These are phyloP conservation scores for Lasaia peninsularis DNA, from an alignment of 1,140 invertebrate genomes.

Conservation along the genomic window DNA sequence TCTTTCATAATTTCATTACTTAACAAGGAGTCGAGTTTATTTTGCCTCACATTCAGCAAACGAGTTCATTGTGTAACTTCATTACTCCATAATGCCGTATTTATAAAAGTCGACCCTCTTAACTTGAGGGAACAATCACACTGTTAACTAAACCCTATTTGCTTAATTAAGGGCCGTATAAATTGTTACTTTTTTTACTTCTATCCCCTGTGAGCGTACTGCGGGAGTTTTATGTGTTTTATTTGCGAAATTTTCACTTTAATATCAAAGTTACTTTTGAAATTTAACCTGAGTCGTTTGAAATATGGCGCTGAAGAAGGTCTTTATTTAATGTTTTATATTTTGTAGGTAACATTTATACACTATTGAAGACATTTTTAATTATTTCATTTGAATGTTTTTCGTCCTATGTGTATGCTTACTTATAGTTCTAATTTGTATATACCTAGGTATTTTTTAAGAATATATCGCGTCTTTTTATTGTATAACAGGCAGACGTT, in stretches of 20 bases:
- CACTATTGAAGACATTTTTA: too few relatives aligned
- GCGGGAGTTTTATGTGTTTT: slow-evolving; percentile 4
- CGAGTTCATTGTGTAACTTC: slow-evolving; percentile 43
- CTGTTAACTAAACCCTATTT: slow-evolving; percentile 42
- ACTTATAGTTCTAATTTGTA: too few relatives aligned
- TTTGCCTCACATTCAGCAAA: slow-evolving; percentile 21
- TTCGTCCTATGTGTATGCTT: too few relatives aligned
- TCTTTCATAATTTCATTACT: slow-evolving; percentile 10
- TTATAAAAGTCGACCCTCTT: slow-evolving; percentile 35
- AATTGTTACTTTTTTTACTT: slow-evolving; percentile 19
- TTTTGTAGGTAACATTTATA: neutral
- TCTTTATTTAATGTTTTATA: neutral
- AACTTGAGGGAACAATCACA: slow-evolving; percentile 29
- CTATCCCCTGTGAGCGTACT: slow-evolving; percentile 9
- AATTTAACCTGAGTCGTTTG: neutral
- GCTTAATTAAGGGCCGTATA: slow-evolving; percentile 43
- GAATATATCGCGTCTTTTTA: too few relatives aligned
- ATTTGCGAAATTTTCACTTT: neutral
- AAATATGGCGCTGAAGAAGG: neutral
- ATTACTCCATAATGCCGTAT: slow-evolving; percentile 47
- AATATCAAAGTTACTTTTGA: neutral
- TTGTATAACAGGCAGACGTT: too few relatives aligned
- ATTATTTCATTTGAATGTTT: too few relatives aligned
- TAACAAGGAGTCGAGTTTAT: slow-evolving; percentile 6
- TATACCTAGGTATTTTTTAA: too few relatives aligned